Evolutionary conservation across 2,888 invertebrate species (phyloP), one percentile per base, ranked within the genome.

Genomic region (Hypena proboscidalis): DNA sequence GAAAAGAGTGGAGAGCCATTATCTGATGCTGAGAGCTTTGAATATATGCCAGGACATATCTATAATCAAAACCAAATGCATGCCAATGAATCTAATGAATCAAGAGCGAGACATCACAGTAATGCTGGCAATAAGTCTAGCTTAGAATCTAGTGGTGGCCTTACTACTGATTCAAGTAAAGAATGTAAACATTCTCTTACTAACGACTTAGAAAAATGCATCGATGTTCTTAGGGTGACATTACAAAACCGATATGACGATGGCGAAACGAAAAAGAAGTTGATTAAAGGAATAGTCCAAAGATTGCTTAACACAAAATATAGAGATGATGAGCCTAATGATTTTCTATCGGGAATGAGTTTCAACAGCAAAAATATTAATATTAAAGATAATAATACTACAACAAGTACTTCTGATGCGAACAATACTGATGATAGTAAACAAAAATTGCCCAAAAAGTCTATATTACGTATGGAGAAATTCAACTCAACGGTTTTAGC

Each of bases 11-110:
- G 70, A 52, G 83, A 80, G 10, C 87, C 85, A 74, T 46, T 91
- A 67, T 76, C 93, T 52, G 92, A 92, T 67, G 93, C 93, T 19
- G 93, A 94, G 63, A 94, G 94, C 70, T 94, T 94, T 78, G 94
- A 94, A 73, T 94, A 94, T 69, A 84, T 92, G 80, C 91, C 91
- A 33, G 92, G 91, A 1, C 86, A 93, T 63, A 84, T 92, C 41
- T 94, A 93, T 62, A 92, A 93, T 59, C 92, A 92, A 61, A 91
- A 86, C 40, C 79, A 84, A 67, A 59, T 77, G 23, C 72, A 76
- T 32, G 62, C 71, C 22, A 70, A 72, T 48, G 63, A 75, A 26
- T 61, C 67, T 26, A 69, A 74, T 50, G 62, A 74, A 26, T 49
- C 62, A 22, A 70, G 51, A 50, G 46, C 62, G 25, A 66, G 46